Evolutionary conservation across 2,113 vertebrate genomes (phyloP), one percentile per base, ranked within the genome.

Genomic region (Coturnix japonica): DNA sequence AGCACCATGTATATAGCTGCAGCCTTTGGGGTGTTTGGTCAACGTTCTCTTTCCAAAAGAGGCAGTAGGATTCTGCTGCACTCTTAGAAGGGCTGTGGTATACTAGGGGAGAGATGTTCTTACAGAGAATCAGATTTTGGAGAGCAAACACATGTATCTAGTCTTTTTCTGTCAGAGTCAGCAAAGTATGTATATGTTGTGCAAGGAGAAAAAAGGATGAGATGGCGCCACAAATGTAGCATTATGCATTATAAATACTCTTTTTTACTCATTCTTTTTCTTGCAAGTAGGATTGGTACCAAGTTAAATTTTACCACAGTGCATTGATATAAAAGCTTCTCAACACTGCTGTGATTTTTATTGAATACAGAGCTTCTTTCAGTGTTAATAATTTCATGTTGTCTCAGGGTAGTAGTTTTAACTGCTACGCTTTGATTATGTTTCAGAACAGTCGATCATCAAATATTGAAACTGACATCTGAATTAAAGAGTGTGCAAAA

Each of bases 361-460:
- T 65, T 61, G 49, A 76, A 64, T 43, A 10, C 6, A 2, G 59
- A 81, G 8, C 70, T 80, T 12, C 67, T 92, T 94, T 30, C 16
- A 63, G 73, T 41, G 37, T 76, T 92, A 61, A 81, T 85, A 64
- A 47, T 37, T 87, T 90, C 37, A 35, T 78, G 28, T 85, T 82
- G 35, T 91, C 95, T 96, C 61, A 81, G 44, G 9, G 47, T 74
- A 49, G 51, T 91, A 61, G 60, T 81, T 94, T 95, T 96, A 94
- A 96, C 85, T 88, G 46, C 63, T 93, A 13, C 43, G n/a, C 90
- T 96, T 95, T 95, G 51, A 43, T 96, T 97, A 13, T 77, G 10
- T 98, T 97, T 96, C 96, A 97, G 97, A 96, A 91, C 69, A 90
- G 54, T 66, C 92, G 88, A 92, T 60, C 85, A 79, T 90, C 95